Evolutionary conservation across 2,888 invertebrate genomes (phyloP).

Genomic region (Xylota segnis): DNA sequence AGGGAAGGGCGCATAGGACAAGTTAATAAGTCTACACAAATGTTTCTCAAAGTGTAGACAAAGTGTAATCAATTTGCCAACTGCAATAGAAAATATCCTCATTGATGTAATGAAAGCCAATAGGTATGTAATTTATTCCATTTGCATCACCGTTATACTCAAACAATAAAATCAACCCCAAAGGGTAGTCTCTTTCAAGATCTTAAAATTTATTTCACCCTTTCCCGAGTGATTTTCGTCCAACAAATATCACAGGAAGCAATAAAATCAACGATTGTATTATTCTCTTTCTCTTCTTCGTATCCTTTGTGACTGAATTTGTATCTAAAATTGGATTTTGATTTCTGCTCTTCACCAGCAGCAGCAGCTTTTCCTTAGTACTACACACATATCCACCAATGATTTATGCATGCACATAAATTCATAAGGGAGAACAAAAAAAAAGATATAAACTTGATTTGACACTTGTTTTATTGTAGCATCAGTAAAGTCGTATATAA

Average conservation of each 20-base stretch:
- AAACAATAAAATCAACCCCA: background rate
- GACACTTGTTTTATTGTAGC: constrained; percentile 36
- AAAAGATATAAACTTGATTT: constrained; percentile 31
- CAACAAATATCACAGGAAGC: constrained; percentile 14
- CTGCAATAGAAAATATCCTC: too few species aligned
- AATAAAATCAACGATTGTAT: constrained; percentile 49
- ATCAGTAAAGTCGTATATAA: constrained; percentile 5
- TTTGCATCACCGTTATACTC: background rate
- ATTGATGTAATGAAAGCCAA: background rate
- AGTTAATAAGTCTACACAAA: too few species aligned
- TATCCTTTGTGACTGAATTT: constrained; percentile 22
- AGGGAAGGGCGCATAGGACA: too few species aligned
- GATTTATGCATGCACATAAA: constrained; percentile 51
- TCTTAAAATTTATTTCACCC: constrained; percentile 15
- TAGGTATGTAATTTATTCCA: constrained; percentile 20
- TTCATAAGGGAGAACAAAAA: background rate
- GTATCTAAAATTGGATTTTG: constrained; percentile 49
- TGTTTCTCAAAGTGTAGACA: too few species aligned
- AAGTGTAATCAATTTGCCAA: too few species aligned
- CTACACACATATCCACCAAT: background rate
- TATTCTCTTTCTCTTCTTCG: constrained; percentile 1
- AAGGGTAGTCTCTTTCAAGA: background rate
- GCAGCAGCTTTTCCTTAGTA: constrained; percentile 1
- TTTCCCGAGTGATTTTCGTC: background rate
- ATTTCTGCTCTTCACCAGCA: constrained; percentile 24